Evolutionary conservation across 1,140 invertebrate genomes (phyloP), one percentile per base, ranked within the genome.

Genomic region (Temnothorax longispinosus): DNA sequence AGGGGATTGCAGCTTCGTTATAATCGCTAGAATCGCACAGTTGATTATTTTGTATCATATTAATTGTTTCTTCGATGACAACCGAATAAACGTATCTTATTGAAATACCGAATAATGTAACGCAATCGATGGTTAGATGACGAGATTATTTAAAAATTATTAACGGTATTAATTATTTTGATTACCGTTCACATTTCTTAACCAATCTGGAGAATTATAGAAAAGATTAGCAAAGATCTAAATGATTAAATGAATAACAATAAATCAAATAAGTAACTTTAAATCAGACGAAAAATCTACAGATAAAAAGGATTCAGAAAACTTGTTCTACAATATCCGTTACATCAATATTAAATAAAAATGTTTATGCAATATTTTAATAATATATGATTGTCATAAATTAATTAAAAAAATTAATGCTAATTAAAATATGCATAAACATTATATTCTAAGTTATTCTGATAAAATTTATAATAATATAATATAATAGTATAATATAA

Each of bases 11-110:
- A 64, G 54, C 38, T 60, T 76, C 41, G 27, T 18, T 76, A 21
- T 80, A 50, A 27, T 72, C 54, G 18, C 38, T 60, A 21, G 18
- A 65, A 52, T 72, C 65, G 32, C 13, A 32, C 41, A 13, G 69
- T 69, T 11, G 18, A 80, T 80, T 67, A 47, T 65, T 10, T 80
- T 27, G n/a, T 18, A 1, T n/a, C 18, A 32, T 81, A 44, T 58
- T 15, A 67, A 80, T 52, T 69, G 11, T 56, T 58, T 58, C 15
- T 21, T 60, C 3, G 21, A 32, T 18, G 1, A 3, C 15, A 32
- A n/a, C 10, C 32, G 13, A 3, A 52, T 52, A 35, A 32, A 77
- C 2, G 0, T 35, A 21, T 18, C 15, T 78, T 65, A 3, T 58
- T 35, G 11, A 35, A 13, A 38, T 47, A 4, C 4, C 1, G 7